A percentile compares a stretch with the other conserved stretches of the same genome.
Evolutionary conservation across 2,888 invertebrate species (phyloP).

Genomic region (Shargacucullia verbasci): DNA sequence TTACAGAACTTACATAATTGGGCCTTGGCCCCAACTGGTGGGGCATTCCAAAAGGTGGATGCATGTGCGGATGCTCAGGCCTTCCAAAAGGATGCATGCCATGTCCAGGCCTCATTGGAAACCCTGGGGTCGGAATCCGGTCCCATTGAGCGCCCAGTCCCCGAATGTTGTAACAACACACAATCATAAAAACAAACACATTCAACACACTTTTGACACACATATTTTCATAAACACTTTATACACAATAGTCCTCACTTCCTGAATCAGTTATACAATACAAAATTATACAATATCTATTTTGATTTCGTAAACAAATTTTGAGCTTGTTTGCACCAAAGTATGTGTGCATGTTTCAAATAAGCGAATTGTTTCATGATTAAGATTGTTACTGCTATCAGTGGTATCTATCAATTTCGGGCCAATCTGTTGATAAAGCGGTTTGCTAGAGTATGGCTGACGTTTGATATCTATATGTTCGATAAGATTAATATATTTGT

Average conservation of each 20-base stretch:
- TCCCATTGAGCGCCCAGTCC: constrained; percentile 7
- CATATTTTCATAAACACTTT: constrained; percentile 22
- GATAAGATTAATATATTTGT: constrained; percentile 50
- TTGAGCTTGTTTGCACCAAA: background rate
- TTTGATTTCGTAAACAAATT: constrained; percentile 7
- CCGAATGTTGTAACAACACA: constrained; percentile 23
- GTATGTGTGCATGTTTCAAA: constrained; percentile 22
- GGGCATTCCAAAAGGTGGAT: constrained; percentile 9
- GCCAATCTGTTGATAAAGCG: constrained; percentile 66
- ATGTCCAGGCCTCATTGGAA: background rate
- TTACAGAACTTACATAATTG: constrained; percentile 34
- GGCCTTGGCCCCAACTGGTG: background rate
- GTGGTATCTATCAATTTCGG: constrained; percentile 67
- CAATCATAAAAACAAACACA: constrained; percentile 33
- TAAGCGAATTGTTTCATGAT: constrained; percentile 63
- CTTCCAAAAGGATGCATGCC: background rate
- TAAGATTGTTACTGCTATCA: constrained; percentile 62
- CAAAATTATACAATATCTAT: constrained; percentile 2
- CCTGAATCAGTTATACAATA: background rate
- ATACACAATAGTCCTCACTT: background rate
- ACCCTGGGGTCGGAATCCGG: background rate
- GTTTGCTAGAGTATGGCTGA: constrained; percentile 57
- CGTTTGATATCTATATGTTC: constrained; percentile 54
- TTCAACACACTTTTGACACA: constrained; percentile 22
- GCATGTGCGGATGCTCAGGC: background rate